Evolutionary conservation across 1,140 invertebrate species (phyloP).

Genomic region (Tetranychus urticae): DNA sequence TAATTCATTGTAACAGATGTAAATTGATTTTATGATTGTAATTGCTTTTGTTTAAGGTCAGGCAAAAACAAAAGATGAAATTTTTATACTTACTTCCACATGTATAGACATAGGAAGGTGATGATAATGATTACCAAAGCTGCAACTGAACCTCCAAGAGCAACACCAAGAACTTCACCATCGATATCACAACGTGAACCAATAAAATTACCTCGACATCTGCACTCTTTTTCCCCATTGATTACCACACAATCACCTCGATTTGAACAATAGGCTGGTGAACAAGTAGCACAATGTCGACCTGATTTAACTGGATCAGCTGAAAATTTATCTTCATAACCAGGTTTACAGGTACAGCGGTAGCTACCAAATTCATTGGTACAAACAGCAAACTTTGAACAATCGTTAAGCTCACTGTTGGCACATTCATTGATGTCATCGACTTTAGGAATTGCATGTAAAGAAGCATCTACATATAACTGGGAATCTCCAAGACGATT

Average conservation of each 20-base stretch:
- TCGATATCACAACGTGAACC: constrained; percentile 67
- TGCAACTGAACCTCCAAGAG: constrained; percentile 60
- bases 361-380: constrained; percentile 73
- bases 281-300: constrained; percentile 41
- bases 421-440: constrained; percentile 72
- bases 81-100: constrained; percentile 46
- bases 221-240: constrained; percentile 45
- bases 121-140: constrained; percentile 64
- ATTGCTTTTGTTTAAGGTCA: no score
- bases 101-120: constrained; percentile 57
- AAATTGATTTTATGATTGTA: no score
- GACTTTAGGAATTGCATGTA: constrained; percentile 42
- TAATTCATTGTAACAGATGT: no score
- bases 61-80: background rate
- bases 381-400: constrained; percentile 53
- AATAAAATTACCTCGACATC: constrained; percentile 37
- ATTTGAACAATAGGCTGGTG: constrained; percentile 44
- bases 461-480: constrained; percentile 49
- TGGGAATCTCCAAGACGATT: constrained; percentile 66
- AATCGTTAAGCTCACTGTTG: constrained; percentile 64
- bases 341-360: constrained; percentile 51
- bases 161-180: constrained; percentile 66
- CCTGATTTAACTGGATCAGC: constrained; percentile 37
- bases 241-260: constrained; percentile 52
- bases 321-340: constrained; percentile 32